Percentiles rank a stretch among this genome's conserved stretches.
Conservation (phyloP, 2,888 invertebrate genomes). For the Mylabris sibirica region DNA sequence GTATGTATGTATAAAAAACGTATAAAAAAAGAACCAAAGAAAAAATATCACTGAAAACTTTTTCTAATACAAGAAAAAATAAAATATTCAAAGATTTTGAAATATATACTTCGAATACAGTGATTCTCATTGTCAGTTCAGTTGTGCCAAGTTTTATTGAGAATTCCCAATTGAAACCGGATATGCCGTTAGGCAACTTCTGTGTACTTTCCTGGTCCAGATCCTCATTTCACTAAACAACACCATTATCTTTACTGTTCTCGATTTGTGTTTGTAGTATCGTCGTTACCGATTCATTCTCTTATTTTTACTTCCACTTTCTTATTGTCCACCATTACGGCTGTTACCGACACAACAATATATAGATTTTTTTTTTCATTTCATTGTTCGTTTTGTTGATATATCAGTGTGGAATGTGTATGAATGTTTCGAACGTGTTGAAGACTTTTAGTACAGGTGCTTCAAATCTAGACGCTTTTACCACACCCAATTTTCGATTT, state of each 20-base stretch:
- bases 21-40: neutral
- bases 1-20: constrained; percentile 30
- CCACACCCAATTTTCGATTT: constrained; percentile 23
- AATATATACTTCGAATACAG: constrained; percentile 41
- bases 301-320: constrained; percentile 28
- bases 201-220: neutral
- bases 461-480: constrained; percentile 2
- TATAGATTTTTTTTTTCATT: neutral
- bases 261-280: constrained; percentile 26
- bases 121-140: constrained; percentile 36
- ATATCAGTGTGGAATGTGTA: neutral
- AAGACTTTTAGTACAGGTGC: constrained; percentile 15
- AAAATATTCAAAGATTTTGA: constrained; percentile 27
- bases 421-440: constrained; percentile 13
- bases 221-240: constrained; percentile 9
- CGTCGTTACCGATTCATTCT: constrained; percentile 31
- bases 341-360: constrained; percentile 22
- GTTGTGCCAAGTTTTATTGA: constrained; percentile 39
- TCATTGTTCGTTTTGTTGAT: constrained; percentile 4
- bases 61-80: neutral
- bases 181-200: constrained; percentile 39
- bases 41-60: neutral
- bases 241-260: constrained; percentile 30
- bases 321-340: constrained; percentile 29
- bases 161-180: constrained; percentile 35